Evolutionary conservation across 2,888 invertebrate species (phyloP), one percentile per base, ranked within the genome.

Genomic region (Thereva unica): DNA sequence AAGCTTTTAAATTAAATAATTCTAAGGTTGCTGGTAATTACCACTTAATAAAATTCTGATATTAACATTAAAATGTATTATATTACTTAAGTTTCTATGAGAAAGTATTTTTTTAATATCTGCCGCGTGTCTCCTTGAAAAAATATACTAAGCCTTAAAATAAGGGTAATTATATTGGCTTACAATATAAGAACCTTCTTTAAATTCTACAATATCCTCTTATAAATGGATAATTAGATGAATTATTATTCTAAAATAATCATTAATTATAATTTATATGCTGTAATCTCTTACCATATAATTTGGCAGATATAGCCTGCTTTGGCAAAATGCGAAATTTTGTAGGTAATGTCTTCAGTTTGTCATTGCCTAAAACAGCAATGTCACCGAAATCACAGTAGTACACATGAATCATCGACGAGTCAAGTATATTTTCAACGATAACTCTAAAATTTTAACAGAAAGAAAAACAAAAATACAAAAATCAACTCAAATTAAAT

Each of bases 331-430:
- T 79, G 69, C 84, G 80, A 73, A 87, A 88, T 71, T 84, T 80
- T 1, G 78, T 74, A 54, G 83, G 82, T 37, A 89, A 78, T 3
- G 84, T 83, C 69, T 84, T 82, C 54, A 89, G 77, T 65, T 85
- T 83, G 45, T 82, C 82, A 64, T 84, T 77, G 73, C 85, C 78
- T 10, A 87, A 74, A 61, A 84, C 83, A n/a, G 82, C 82, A 67
- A 86, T 84, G 72, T 87, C 85, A 6, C 89, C 89, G 72, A 83
- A 87, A 78, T 89, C 89, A 72, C 87, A 86, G 72, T 85, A 86
- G 68, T 84, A 85, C 4, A 87, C 86, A 7, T 85, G 84, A 64
- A 87, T 84, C 71, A 85, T 84, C 54, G 83, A 81, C 5, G 83
- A 78, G 72, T 82, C 81, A 67, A 85, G 84, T 56, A 84, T 83